Evolutionary conservation across 2,113 vertebrate species (phyloP).

Genomic region (Gulo gulo): DNA sequence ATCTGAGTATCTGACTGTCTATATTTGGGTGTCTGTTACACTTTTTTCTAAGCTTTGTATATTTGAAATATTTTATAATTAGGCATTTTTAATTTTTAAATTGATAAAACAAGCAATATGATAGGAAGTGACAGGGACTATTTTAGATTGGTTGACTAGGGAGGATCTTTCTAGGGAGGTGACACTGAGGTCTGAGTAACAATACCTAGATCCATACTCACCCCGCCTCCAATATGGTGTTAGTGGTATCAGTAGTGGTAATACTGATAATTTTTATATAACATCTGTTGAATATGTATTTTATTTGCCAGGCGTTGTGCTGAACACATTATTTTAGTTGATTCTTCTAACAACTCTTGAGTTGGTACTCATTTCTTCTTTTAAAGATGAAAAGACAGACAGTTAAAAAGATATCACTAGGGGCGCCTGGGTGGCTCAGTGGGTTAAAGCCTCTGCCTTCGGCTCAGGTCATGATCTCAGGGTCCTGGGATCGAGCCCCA

Average conservation of each 20-base stretch:
- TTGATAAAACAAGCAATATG: not conserved
- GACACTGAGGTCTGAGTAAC: not conserved
- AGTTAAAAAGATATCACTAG: too few species aligned
- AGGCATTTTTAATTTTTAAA: slow-evolving; percentile 19
- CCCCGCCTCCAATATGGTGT: not conserved
- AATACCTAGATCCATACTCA: not conserved
- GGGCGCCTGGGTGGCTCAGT: too few species aligned
- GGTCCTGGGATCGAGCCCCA: too few species aligned
- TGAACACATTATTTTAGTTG: not conserved
- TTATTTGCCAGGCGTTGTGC: not conserved
- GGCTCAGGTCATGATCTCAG: too few species aligned
- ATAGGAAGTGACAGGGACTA: not conserved
- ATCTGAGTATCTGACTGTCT: not conserved
- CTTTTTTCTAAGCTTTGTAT: not conserved
- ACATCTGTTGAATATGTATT: not conserved
- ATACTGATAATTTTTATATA: not conserved
- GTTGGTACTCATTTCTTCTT: not conserved
- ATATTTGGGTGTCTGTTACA: not conserved
- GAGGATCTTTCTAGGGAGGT: not conserved
- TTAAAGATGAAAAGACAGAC: not conserved
- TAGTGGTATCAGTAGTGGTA: not conserved
- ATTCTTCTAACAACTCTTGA: not conserved
- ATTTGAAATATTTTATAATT: slow-evolving; percentile 36
- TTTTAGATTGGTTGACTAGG: not conserved
- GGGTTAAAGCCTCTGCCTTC: too few species aligned